Percentiles rank a stretch among this genome's conserved stretches.
These are phyloP conservation scores for Eudasyphora cyanicolor DNA, from an alignment of 2,888 invertebrate genomes.

Conservation along the genomic window DNA sequence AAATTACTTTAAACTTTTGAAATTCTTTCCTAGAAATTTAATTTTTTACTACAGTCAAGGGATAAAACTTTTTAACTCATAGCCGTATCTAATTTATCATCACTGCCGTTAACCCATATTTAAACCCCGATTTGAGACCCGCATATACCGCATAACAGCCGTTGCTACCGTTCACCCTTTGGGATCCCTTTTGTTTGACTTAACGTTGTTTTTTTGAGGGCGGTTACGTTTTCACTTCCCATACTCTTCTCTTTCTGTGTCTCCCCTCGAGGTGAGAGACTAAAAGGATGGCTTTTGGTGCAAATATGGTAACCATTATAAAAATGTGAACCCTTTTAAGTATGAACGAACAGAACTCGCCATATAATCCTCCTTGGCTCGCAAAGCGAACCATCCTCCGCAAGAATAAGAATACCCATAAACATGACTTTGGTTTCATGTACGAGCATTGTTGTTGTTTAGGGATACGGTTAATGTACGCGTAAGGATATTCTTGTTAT, in stretches of 20 bases:
- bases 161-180: neutral
- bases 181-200: neutral
- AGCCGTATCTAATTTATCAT: neutral
- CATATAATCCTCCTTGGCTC: neutral
- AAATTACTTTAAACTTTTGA: neutral
- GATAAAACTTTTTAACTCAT: neutral
- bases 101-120: neutral
- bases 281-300: neutral
- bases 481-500: neutral
- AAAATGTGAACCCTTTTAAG: constrained; percentile 19
- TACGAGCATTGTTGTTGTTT: neutral
- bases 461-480: constrained; percentile 1
- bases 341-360: neutral
- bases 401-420: neutral
- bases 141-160: neutral
- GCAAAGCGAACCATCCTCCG: neutral
- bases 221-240: neutral
- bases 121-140: neutral
- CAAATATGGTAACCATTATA: constrained; percentile 13
- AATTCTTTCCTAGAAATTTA: neutral
- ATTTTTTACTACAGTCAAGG: neutral
- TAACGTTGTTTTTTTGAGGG: neutral
- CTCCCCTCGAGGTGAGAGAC: neutral
- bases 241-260: neutral
- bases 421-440: neutral